Percentiles rank a stretch among this genome's conserved stretches.
Evolutionary conservation across 2,113 vertebrate genomes (phyloP).

Genomic region (Heliornis fulica): DNA sequence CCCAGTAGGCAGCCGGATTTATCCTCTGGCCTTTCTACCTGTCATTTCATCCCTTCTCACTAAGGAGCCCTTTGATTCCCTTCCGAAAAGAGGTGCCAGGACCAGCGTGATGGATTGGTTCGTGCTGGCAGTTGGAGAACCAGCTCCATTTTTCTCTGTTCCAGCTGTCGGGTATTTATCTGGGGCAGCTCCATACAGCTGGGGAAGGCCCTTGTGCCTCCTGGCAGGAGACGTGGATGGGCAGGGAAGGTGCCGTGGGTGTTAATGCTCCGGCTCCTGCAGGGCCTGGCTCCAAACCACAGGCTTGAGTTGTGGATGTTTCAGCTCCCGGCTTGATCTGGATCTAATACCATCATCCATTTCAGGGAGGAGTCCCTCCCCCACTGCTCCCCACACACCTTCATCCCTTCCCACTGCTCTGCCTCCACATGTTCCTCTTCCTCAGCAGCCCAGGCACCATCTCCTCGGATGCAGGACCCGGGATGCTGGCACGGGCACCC

Average conservation of each 20-base stretch:
- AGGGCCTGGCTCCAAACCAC: constrained; percentile 28
- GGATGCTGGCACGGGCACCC: accelerated
- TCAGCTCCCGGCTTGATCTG: constrained; percentile 31
- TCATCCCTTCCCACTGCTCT: neutral
- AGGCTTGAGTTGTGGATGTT: neutral
- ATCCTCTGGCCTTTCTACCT: constrained; percentile 72
- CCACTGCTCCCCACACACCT: accelerated
- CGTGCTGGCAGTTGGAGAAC: constrained; percentile 57
- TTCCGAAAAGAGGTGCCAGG: constrained; percentile 72
- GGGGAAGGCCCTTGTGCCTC: constrained; percentile 33
- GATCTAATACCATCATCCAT: constrained; percentile 21
- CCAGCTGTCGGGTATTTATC: constrained; percentile 67
- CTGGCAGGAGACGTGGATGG: neutral
- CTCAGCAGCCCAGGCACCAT: neutral
- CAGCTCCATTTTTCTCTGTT: constrained; percentile 50
- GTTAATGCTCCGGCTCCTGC: constrained; percentile 28
- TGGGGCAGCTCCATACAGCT: constrained; percentile 56
- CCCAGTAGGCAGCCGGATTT: constrained; percentile 71
- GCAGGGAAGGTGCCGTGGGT: constrained; percentile 14
- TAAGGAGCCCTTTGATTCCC: constrained; percentile 71
- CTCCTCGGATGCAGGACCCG: neutral
- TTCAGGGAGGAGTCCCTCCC: neutral
- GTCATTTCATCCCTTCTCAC: constrained; percentile 75
- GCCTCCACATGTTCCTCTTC: neutral
- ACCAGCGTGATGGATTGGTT: constrained; percentile 66